Evolutionary conservation across 2,888 invertebrate genomes (phyloP), one percentile per base, ranked within the genome.

Genomic region (Diachrysia chrysitis): DNA sequence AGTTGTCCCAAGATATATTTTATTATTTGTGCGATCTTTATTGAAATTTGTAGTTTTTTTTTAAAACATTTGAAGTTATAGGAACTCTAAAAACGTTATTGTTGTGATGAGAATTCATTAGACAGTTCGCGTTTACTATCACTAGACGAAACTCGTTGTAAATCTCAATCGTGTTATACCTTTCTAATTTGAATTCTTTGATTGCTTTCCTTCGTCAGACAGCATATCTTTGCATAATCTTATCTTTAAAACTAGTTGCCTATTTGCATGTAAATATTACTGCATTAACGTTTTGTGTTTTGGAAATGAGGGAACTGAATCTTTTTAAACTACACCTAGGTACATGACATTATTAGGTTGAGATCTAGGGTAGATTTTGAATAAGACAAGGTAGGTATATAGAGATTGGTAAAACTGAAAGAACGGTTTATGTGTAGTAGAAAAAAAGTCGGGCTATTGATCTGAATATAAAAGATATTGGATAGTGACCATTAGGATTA

Each of bases 121-220:
- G 66, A 73, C 64, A 74, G 72, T 62, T 66, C 64, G 72, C 66
- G 25, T 73, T 71, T 70, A 73, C 83, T 79, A 79, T 83, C 82
- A 76, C 73, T 64, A 46, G 55, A 66, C 72, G 51, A 32, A 78
- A 78, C 76, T 62, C 32, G 71, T 70, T 72, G 73, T 79, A 63
- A 77, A 73, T 78, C 68, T 71, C 63, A 64, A 79, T 77, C 58
- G 73, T 72, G 78, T 76, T 75, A 79, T 78, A 79, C 85, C 86
- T 87, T 87, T 87, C 87, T 86, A 87, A 85, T 86, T 86, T 79
- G 74, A 83, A 85, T 86, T 83, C 76, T 71, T 66, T 84, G 80
- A 83, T 84, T 79, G 78, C 85, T 80, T 80, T 80, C 73, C 68
- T 80, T 69, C 57, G 58, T 73, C 46, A 62, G 65, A 70, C 69